These are phyloP conservation scores for Drosophila infuscata DNA, from an alignment of 2,888 invertebrate species.

Conservation along the genomic window DNA sequence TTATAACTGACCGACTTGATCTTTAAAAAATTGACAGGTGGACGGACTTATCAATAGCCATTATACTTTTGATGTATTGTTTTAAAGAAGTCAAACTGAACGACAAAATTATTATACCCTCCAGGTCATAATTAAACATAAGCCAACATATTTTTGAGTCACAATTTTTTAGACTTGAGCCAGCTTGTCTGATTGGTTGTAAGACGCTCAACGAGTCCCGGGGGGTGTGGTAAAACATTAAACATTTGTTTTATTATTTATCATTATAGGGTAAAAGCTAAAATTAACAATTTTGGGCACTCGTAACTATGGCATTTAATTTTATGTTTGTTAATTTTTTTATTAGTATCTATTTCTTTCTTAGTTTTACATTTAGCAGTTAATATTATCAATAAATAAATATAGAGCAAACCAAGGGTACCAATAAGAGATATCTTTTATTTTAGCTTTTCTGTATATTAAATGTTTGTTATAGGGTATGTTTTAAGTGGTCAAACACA, in stretches of 20 bases:
- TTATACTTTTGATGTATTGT: not conserved
- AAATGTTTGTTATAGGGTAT: not conserved
- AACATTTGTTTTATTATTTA: constrained; percentile 2
- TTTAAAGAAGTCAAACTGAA: not conserved
- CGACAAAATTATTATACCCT: not conserved
- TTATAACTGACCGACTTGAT: not conserved
- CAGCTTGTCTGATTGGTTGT: constrained; percentile 13
- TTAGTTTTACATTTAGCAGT: not conserved
- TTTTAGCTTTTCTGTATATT: not conserved
- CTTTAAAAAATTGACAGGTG: not conserved
- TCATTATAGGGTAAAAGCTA: not conserved
- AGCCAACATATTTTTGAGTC: not conserved
- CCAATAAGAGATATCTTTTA: not conserved
- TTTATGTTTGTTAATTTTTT: not conserved
- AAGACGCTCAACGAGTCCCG: not conserved
- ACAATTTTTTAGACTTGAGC: not conserved
- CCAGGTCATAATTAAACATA: not conserved
- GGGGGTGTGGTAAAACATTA: constrained; percentile 1
- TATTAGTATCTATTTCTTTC: too few relatives aligned
- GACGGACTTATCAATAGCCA: not conserved
- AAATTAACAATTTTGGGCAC: not conserved
- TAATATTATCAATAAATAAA: not conserved
- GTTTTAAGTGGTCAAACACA: not conserved
- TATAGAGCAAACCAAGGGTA: not conserved
- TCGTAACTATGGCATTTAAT: not conserved